Evolutionary conservation across 2,888 invertebrate genomes (phyloP), one percentile per base, ranked within the genome.

Genomic region (Anodontia alba): DNA sequence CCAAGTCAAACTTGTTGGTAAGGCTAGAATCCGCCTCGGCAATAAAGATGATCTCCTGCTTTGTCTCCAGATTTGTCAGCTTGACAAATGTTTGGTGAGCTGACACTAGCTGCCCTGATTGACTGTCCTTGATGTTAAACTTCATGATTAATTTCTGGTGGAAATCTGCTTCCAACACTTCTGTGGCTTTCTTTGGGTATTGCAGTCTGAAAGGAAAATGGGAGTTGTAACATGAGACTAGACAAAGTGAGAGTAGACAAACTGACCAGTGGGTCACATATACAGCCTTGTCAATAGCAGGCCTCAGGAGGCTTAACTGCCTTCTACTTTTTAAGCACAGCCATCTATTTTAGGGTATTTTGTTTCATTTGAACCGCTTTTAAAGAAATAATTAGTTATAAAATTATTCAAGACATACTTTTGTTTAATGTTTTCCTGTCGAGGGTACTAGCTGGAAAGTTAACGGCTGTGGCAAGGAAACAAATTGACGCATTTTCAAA

Each of bases 1-100:
- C 97, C 96, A 99, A 96, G 93, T 99, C 98, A 86, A 99, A 97
- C 95, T 97, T 98, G 95, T 99, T 99, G 36, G 87, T 89, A 23
- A 92, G 93, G 75, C 90, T 77, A 82, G 92, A 85, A 93, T 98
- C 98, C 5, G 97, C 96, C 93, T 99, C 99, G 0, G 99, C 98
- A 5, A 99, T 97, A 94, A 98, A 99, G 90, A 98, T 96, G 70
- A 98, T 97, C 95, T 99, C 99, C 81, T 96, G 96, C n/a, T 96
- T 95, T 0, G 96, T 95, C 71, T 93, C 91, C 23, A 95, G 95
- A 89, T 97, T 96, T 76, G 94, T 94, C 75, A 94, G 87, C 54
- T 93, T 89, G 54, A 95, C 91, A 88, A 94, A 94, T 7, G 94
- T 90, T 92, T 95, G 95, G 84, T 96, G 95, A 72, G 95, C 97